phyloP scores from a whole-genome alignment of 1,140 invertebrate genomes.

The Trichonephila inaurata region DNA sequence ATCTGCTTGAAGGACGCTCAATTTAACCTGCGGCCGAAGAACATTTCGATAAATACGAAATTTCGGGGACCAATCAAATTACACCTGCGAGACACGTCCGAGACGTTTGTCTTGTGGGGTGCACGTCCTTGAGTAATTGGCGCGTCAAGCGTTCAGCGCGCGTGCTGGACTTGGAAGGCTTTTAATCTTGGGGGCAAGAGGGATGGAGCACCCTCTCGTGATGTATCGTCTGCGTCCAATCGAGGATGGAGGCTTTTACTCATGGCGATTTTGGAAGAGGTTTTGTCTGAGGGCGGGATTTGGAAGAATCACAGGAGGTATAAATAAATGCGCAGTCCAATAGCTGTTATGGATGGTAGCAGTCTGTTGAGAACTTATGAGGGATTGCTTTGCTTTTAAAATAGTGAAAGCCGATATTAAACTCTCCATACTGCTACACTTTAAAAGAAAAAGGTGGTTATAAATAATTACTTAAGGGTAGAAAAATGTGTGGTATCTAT shows the following conservation, averaged over 20 bases:
- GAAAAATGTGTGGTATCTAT: neutral
- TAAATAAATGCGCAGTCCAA: slow-evolving; percentile 41
- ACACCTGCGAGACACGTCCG: slow-evolving; percentile 67
- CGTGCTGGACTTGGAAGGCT: slow-evolving; percentile 43
- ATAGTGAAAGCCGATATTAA: neutral
- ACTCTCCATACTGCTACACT: neutral
- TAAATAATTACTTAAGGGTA: neutral
- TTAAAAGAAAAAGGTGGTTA: neutral
- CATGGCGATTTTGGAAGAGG: slow-evolving; percentile 6
- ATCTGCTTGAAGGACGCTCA: neutral
- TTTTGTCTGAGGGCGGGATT: slow-evolving; percentile 52
- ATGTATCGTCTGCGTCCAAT: slow-evolving; percentile 48
- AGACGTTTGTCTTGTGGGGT: slow-evolving; percentile 63
- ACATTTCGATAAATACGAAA: slow-evolving; percentile 60
- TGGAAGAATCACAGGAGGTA: slow-evolving; percentile 5
- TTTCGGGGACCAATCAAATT: slow-evolving; percentile 65
- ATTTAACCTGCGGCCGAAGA: slow-evolving; percentile 4
- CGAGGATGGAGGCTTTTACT: slow-evolving; percentile 39
- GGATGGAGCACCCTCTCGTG: neutral
- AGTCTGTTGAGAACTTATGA: neutral
- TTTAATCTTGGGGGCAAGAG: slow-evolving; percentile 32
- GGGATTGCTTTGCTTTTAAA: neutral
- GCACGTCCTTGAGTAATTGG: slow-evolving; percentile 72
- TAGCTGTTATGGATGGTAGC: neutral
- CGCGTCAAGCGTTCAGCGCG: slow-evolving; percentile 63